Evolutionary conservation across 2,113 vertebrate species (phyloP), one percentile per base, ranked within the genome.

Genomic region (Tor tambroides): DNA sequence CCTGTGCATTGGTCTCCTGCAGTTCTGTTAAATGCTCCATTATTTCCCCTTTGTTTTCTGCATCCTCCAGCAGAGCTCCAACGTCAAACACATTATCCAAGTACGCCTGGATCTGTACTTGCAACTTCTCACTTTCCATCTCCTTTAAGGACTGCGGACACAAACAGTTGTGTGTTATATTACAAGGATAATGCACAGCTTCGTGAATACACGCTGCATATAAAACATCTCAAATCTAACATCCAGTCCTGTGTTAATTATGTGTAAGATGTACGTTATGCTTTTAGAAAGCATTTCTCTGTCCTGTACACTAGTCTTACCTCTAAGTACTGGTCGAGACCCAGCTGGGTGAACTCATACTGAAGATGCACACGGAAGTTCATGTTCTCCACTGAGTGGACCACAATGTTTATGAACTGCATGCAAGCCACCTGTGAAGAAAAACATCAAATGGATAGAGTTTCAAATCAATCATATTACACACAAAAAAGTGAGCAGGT

Each of bases 391-490:
- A 99, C 98, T 0, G 98, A 99, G 90, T 99, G 98, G 4, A 99
- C 98, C 91, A 99, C 98, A 0, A 99, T 99, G 94, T 99, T 99
- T 91, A 99, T 99, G 93, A 99, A 99, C 87, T 99, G 98, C 98
- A 99, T 99, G 92, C 97, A 99, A 84, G 98, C 98, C 89, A 99
- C 98, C 98, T 99, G 91, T 0, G 3, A 54, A 89, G 15, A 38
- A 54, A 56, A 26, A 28, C 0, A 82, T n/a, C 10, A 56, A 56
- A 41, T 8, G 17, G 0, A 77, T 9, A 77, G 17, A 71, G 2
- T 78, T 11, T 11, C 17, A 49, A 46, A 71, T 35, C 14, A 69
- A 3, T 32, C 15, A 32, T 15, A 32, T 67, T 15, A 30, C 63
- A 69, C 19, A 46, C 41, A 43, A 15, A 54, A 19, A 56, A 56